phyloP scores from a whole-genome alignment of 2,797 vertebrate genomes.

The Megaceryle alcyon region DNA sequence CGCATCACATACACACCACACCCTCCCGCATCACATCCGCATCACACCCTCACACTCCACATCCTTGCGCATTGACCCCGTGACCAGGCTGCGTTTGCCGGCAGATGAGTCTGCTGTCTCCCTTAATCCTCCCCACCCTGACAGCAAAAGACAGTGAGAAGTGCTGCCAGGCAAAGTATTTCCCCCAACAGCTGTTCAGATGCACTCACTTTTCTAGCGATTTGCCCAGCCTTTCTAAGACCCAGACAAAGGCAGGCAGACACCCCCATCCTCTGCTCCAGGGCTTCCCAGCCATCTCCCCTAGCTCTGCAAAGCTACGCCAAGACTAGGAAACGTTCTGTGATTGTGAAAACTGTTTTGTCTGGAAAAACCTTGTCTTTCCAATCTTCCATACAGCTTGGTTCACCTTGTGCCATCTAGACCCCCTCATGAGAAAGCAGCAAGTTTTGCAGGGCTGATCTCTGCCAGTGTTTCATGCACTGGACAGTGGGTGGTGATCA shows the following conservation, averaged over 20 bases:
- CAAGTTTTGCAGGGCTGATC: background rate
- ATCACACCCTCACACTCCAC: background rate
- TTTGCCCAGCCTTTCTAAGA: background rate
- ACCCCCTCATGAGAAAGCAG: background rate
- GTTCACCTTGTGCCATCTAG: background rate
- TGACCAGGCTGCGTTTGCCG: background rate
- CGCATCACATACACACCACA: too few relatives aligned
- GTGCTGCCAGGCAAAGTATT: fast-evolving
- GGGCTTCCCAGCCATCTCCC: background rate
- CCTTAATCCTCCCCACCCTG: background rate
- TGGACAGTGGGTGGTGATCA: background rate
- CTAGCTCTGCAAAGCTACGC: background rate
- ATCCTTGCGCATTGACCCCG: background rate
- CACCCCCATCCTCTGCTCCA: background rate
- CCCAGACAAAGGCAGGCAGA: background rate
- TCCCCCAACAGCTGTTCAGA: background rate
- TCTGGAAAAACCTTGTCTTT: background rate
- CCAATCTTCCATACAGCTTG: background rate
- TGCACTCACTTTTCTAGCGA: background rate
- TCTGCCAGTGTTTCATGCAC: background rate
- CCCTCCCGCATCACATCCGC: too few relatives aligned
- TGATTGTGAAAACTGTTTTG: background rate
- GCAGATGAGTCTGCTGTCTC: too few relatives aligned
- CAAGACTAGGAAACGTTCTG: background rate
- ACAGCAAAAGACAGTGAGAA: background rate